Percentiles rank a stretch among this genome's conserved stretches.
Evolutionary conservation across 2,888 invertebrate genomes (phyloP).

Genomic region (Cryptus viduatorius): DNA sequence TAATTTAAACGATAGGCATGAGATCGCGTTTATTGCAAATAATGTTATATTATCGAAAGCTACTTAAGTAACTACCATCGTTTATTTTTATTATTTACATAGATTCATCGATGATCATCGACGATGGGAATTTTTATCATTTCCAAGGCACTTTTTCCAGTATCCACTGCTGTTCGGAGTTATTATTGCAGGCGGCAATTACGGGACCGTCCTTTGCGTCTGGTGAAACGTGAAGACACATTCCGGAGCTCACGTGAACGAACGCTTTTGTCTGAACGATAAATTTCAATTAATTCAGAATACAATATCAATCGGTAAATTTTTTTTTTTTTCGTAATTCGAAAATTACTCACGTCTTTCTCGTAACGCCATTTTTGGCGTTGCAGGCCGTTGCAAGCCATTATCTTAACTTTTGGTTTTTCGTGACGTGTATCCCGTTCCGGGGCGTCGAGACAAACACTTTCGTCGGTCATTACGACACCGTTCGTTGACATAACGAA

Average conservation of each 20-base stretch:
- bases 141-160: slow-evolving; percentile 90
- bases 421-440: slow-evolving; percentile 85
- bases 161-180: slow-evolving; percentile 89
- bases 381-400: slow-evolving; percentile 89
- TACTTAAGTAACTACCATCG: slow-evolving; percentile 33
- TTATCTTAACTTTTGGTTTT: slow-evolving; percentile 89
- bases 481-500: slow-evolving; percentile 90
- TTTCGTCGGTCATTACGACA: slow-evolving; percentile 94
- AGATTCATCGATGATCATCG: slow-evolving; percentile 27
- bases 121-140: slow-evolving; percentile 73
- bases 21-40: slow-evolving; percentile 59
- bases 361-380: slow-evolving; percentile 91
- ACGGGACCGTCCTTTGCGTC: slow-evolving; percentile 86
- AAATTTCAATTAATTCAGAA: slow-evolving; percentile 40
- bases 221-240: slow-evolving; percentile 87
- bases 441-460: slow-evolving; percentile 92
- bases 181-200: slow-evolving; percentile 87
- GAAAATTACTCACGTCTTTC: slow-evolving; percentile 81
- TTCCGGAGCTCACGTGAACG: slow-evolving; percentile 86
- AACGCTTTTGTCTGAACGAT: slow-evolving; percentile 85
- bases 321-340: background rate
- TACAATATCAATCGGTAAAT: slow-evolving; percentile 14
- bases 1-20: slow-evolving; percentile 9
- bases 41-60: slow-evolving; percentile 36
- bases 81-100: slow-evolving; percentile 66